phyloP scores from a whole-genome alignment of 1,140 invertebrate genomes.

The Brachionus asplanchnoidis region DNA sequence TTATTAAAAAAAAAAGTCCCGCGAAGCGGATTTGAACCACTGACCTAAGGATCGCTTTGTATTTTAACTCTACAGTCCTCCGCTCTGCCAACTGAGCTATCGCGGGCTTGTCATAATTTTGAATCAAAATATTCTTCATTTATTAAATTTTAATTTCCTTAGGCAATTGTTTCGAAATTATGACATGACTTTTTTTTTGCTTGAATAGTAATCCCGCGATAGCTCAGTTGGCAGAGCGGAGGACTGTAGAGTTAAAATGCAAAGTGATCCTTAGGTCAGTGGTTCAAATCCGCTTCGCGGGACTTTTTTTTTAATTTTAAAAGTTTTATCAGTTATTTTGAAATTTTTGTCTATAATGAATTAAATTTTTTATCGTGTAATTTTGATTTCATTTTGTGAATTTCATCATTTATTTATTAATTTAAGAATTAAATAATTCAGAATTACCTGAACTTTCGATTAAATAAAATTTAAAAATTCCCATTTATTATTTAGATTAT shows the following conservation, averaged over 20 bases:
- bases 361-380: no score
- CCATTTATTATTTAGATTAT: no score
- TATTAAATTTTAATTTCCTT: no score
- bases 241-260: neutral
- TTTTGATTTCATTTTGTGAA: no score
- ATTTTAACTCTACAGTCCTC: constrained; percentile 16
- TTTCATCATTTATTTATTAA: no score
- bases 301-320: neutral
- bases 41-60: constrained; percentile 32
- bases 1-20: neutral
- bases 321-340: no score
- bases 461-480: no score
- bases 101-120: neutral
- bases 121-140: neutral
- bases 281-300: neutral
- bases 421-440: no score
- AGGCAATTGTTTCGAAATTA: neutral
- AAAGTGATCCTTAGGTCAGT: neutral
- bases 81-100: constrained; percentile 35
- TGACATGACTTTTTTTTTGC: neutral
- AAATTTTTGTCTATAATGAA: no score
- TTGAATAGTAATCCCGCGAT: neutral
- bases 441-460: no score
- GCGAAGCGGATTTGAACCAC: constrained; percentile 31
- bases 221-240: neutral